Evolutionary conservation across 2,797 vertebrate species (phyloP), one percentile per base, ranked within the genome.

Genomic region (Merluccius polli): DNA sequence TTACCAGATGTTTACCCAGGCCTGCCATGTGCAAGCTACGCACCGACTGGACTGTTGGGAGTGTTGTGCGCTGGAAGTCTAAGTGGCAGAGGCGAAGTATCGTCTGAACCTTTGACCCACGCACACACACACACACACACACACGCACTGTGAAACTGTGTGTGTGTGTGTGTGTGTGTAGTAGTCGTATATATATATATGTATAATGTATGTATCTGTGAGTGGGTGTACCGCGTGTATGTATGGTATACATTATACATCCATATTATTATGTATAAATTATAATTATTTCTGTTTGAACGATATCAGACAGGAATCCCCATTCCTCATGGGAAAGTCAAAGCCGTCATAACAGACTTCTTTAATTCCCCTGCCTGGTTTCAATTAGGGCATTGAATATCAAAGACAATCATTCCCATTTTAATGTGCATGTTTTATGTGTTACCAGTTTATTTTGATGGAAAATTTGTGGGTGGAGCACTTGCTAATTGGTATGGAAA

Each of bases 301-400:
- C 90, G 84, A 90, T 89, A 91, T 92, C 87, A 82, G 84, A 89
- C 89, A 90, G 89, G 92, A 94, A 93, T 94, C 90, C 90, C 87
- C 88, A 88, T 87, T 79, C 82, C 86, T 88, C 89, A 90, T 88
- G 90, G 86, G 91, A 93, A 92, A 87, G 84, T 86, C 86, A 83
- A 84, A 89, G 88, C 89, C 84, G 81, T 92, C 91, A 93, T 89
- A 89, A 89, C 89, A 88, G 81, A 82, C 81, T 83, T 82, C 83
- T 75, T 79, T 87, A 87, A 90, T 89, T 88, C 83, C 67, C 70
- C 87, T 73, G 91, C 84, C 92, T 93, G 92, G 88, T 92, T 93
- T 90, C 87, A 91, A 92, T 93, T 93, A 93, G 87, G 90, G 89
- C 88, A 87, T 90, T 85, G 88, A 91, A 92, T 91, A 93, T 94